Conservation (phyloP, 2,113 vertebrate species). For the Vulpes vulpes region DNA sequence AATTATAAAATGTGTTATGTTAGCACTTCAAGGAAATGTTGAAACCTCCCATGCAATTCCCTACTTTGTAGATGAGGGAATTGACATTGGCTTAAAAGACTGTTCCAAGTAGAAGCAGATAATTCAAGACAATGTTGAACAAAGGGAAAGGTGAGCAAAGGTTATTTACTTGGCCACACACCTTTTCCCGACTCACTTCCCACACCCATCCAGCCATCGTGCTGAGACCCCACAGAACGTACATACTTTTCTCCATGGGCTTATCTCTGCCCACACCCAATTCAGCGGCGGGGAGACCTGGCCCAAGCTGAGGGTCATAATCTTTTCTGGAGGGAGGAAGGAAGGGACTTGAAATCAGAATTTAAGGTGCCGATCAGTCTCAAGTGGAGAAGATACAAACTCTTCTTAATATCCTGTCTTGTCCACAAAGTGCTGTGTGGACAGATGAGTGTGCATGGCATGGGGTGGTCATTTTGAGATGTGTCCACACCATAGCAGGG, state of each 20-base stretch:
- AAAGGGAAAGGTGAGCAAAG: not conserved
- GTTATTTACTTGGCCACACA: not conserved
- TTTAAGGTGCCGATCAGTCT: not conserved
- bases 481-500: not conserved
- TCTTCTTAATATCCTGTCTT: not conserved
- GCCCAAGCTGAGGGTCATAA: not conserved
- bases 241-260: not conserved
- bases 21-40: not conserved
- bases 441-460: fast-evolving
- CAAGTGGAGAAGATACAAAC: not conserved
- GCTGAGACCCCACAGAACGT: not conserved
- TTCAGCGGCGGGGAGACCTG: not conserved
- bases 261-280: not conserved
- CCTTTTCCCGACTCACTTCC: not conserved
- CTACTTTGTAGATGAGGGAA: not conserved
- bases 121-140: not conserved
- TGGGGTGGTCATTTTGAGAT: not conserved
- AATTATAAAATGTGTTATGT: not conserved
- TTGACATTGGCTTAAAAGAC: not conserved
- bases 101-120: not conserved
- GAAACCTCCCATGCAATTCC: not conserved
- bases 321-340: not conserved
- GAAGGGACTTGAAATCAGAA: not conserved
- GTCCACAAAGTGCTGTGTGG: too few species aligned
- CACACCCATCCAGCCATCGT: not conserved